phyloP scores from a whole-genome alignment of 1,140 invertebrate genomes.

The Periplaneta americana region DNA sequence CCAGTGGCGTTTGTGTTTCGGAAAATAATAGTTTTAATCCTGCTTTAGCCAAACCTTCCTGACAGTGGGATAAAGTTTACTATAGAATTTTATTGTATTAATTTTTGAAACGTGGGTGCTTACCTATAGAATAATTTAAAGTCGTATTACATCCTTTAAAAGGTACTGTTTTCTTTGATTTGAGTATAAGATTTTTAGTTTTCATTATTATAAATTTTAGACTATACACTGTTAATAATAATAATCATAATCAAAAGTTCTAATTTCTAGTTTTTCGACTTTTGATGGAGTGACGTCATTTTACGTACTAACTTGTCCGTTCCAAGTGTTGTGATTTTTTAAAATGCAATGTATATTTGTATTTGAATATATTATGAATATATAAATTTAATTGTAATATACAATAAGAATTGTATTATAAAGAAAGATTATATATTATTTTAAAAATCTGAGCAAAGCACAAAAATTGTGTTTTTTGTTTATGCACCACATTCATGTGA shows the following conservation, averaged over 20 bases:
- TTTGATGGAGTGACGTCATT: neutral
- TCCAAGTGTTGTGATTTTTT: constrained; percentile 10
- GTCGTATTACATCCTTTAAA: neutral
- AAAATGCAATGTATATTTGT: constrained; percentile 8
- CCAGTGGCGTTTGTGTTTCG: neutral
- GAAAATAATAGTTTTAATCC: neutral
- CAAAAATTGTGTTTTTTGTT: neutral
- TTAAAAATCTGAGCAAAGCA: neutral
- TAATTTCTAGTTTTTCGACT: neutral
- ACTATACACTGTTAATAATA: neutral
- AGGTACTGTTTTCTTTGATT: neutral
- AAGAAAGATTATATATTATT: neutral
- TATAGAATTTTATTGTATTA: neutral
- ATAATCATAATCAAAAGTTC: neutral
- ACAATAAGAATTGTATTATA: neutral
- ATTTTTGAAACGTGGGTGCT: neutral
- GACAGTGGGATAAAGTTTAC: neutral
- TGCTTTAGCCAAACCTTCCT: neutral
- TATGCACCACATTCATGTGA: neutral
- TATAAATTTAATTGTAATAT: neutral
- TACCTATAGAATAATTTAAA: neutral
- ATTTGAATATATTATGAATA: neutral
- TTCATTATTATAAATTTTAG: neutral
- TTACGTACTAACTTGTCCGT: constrained; percentile 5
- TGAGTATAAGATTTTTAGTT: neutral